Base-by-base conservation (phyloP, 2,888 invertebrate species). In the Rhamnusium bicolor region DNA sequence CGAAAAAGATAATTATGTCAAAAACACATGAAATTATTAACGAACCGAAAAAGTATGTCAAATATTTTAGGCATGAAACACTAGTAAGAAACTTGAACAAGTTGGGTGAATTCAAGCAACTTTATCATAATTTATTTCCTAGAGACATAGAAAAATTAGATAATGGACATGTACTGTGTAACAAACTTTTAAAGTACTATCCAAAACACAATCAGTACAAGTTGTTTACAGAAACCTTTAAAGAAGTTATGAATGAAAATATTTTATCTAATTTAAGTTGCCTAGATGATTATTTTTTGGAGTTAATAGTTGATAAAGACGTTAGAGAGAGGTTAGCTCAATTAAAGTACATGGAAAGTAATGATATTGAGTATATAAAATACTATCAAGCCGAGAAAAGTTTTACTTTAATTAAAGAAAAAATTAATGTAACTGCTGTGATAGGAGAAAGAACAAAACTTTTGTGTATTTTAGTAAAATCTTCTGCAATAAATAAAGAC, bases 61-160 rank as follows among this genome's bases (percentile, higher is more conserved):
- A 29, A 51, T 49, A 63, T 16, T 27, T 63, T 7, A 24, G 49
- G 14, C 49, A 27, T 4, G 63, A 63, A 29, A 51, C 63, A 18
- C 18, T 63, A 51, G 63, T 63, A 1, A 24, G 63, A 51, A 27
- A 63, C 24, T 29, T 63, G 12, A 63, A 63, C 29, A 63, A 63
- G 18, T 27, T 24, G 7, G 63, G 63, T 1, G 14, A 49, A 14
- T 63, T 63, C 14, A 49, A 51, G 10, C 16, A 29, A 12, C 16
- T 63, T 27, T 63, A 49, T 18, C 27, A 6, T 8, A 63, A 63
- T 51, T 29, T 63, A 29, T 63, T 63, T 51, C 63, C 63, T 5
- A 63, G 18, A 63, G 1, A 63, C 10, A 18, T 63, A 2, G 51
- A 49, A 49, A 49, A 12, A 24, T 27, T 63, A 29, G 18, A 29